These are phyloP conservation scores for Drosophila equinoxialis DNA, from an alignment of 1,140 invertebrate genomes.

Conservation along the genomic window DNA sequence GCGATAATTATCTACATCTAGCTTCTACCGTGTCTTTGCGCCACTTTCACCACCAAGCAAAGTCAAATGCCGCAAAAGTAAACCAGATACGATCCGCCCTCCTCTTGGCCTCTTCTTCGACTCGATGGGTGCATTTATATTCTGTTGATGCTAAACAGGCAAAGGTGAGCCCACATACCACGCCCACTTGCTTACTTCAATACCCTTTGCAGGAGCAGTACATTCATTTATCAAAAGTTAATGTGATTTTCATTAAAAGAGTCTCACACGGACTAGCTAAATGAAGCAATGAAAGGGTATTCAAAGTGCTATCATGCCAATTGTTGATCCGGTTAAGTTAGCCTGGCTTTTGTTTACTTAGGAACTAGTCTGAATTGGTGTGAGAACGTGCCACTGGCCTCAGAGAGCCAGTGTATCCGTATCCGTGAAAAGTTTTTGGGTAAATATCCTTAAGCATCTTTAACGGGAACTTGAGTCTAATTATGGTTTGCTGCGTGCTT, in stretches of 20 bases:
- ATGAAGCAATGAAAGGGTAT: background rate
- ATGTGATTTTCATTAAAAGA: no score
- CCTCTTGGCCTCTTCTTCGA: background rate
- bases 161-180: background rate
- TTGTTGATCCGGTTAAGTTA: background rate
- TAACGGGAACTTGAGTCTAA: constrained; percentile 49
- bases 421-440: constrained; percentile 8
- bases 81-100: background rate
- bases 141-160: constrained; percentile 1
- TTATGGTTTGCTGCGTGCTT: constrained; percentile 36
- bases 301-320: background rate
- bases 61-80: background rate
- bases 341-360: constrained; percentile 2
- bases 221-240: no score
- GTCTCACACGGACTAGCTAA: no score
- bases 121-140: constrained; percentile 1
- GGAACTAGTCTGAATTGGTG: background rate
- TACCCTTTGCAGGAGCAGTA: background rate
- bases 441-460: constrained; percentile 16
- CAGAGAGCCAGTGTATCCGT: background rate
- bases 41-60: background rate
- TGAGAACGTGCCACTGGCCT: background rate
- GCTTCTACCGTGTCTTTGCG: constrained; percentile 5
- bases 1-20: constrained; percentile 47
- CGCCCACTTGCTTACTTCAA: background rate